Base-by-base conservation (phyloP, 2,888 invertebrate genomes). In the Leptinotarsa rubiginosa region DNA sequence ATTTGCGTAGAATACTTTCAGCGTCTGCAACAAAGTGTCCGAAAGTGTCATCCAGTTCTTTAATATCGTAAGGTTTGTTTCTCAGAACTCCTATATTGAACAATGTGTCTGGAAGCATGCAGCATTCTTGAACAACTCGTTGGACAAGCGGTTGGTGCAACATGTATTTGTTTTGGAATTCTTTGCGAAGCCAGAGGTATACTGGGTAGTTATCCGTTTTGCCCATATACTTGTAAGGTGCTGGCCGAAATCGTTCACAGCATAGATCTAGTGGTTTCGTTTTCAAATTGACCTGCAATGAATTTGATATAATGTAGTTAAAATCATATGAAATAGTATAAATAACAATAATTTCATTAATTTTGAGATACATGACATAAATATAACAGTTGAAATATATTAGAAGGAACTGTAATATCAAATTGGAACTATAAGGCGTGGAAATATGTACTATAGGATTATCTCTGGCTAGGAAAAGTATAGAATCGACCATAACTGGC, bases 131-230 rank as follows among this genome's bases (percentile, higher is more conserved):
- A 12, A 92, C 84, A n/a, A 93, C 88, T 76, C 89, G 90, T 74
- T 92, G 89, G 75, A 94, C 90, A 65, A 94, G 90, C 13, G 91
- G 91, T 83, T 92, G 92, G 16, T 92, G 87, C 10, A 93, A 87
- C 69, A 92, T 89, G 52, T 93, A 90, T 59, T 89, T 90, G 50
- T 88, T 89, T 80, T 89, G 86, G 0, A 94, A 83, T 79, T 89
- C 89, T 59, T 90, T 89, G 56, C 91, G 89, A 82, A 89, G 91
- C 77, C 86, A 88, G 13, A 93, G 73, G 88, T 91, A 94, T 77
- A 88, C 89, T 0, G 87, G 83, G 81, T 92, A 92, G 79, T 90
- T 89, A n/a, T 88, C 83, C 0, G 94, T 93, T 77, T 90, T 88
- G 0, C 94, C 94, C 0, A 90, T 89, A 79, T 89, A 90, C 84